A percentile compares a stretch with the other conserved stretches of the same genome.
These are phyloP conservation scores for Sebastes paucispinis DNA, from an alignment of 2,797 vertebrate genomes.

Conservation along the genomic window DNA sequence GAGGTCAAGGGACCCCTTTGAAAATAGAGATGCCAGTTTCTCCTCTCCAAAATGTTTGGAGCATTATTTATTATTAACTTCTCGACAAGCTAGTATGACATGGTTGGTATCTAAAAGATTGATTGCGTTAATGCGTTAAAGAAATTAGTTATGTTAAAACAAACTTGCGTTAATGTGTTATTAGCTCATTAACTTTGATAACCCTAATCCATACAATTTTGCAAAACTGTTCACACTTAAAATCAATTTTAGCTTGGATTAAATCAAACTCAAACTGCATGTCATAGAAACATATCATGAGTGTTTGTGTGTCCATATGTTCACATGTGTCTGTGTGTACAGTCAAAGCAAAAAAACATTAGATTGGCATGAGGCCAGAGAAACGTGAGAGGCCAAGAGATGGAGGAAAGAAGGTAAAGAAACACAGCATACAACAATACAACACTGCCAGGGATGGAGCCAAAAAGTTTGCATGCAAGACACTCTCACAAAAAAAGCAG, in stretches of 20 bases:
- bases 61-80: too few relatives aligned
- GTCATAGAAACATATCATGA: background rate
- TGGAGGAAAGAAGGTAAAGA: constrained; percentile 25
- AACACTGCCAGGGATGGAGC: background rate
- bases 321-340: background rate
- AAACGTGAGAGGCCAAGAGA: background rate
- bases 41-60: too few relatives aligned
- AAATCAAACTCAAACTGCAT: background rate
- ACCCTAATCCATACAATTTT: background rate
- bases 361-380: background rate
- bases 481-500: background rate
- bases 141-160: too few relatives aligned
- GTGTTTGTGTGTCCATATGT: background rate
- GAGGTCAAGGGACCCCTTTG: too few relatives aligned
- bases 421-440: background rate
- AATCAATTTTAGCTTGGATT: background rate
- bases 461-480: background rate
- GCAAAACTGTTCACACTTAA: background rate
- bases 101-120: too few relatives aligned
- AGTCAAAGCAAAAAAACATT: background rate
- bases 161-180: too few relatives aligned
- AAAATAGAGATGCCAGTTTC: too few relatives aligned
- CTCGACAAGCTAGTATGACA: too few relatives aligned
- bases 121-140: too few relatives aligned
- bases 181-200: too few relatives aligned